Conservation (phyloP, 2,797 vertebrate genomes). For the Urophycis tenuis region DNA sequence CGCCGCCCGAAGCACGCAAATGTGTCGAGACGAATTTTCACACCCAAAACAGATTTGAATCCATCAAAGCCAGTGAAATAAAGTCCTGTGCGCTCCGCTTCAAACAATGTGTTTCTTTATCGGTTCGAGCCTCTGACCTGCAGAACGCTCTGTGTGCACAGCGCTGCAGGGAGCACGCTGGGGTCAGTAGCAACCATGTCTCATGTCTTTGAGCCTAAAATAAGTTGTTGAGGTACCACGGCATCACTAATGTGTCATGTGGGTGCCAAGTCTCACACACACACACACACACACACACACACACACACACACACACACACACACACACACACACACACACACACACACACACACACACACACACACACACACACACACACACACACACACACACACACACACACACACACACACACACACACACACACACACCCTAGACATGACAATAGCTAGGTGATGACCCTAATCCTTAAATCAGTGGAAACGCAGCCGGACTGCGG, state of each 20-base stretch:
- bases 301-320: slow-evolving; percentile 11
- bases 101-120: not conserved
- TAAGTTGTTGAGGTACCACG: not conserved
- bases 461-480: slow-evolving; percentile 5
- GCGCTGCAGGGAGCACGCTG: not conserved
- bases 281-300: not conserved
- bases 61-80: not conserved
- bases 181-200: too few species aligned
- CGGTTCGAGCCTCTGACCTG: too few species aligned
- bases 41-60: not conserved
- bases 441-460: too few species aligned
- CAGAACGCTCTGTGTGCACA: too few species aligned
- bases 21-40: too few species aligned
- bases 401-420: slow-evolving; percentile 3
- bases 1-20: too few species aligned
- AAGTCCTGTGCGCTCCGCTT: not conserved
- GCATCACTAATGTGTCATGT: not conserved
- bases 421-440: not conserved
- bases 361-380: not conserved
- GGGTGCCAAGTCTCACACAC: not conserved
- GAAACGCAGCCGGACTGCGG: not conserved
- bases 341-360: slow-evolving; percentile 7
- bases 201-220: not conserved
- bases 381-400: slow-evolving; percentile 3
- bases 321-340: slow-evolving; percentile 6